These are phyloP conservation scores for Cyclina sinensis DNA, from an alignment of 1,140 invertebrate genomes.

Conservation along the genomic window DNA sequence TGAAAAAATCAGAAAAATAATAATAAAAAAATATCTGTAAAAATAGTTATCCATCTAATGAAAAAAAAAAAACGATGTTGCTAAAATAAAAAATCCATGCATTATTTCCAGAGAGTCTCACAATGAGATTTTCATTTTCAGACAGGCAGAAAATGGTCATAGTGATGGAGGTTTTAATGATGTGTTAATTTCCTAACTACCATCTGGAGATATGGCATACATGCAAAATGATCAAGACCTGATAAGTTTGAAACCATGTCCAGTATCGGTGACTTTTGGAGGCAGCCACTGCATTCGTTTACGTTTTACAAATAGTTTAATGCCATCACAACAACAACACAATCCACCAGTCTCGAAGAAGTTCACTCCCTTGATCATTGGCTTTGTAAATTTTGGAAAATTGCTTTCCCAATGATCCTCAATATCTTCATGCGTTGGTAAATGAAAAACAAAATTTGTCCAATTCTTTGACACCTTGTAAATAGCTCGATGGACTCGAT, in stretches of 20 bases:
- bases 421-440: constrained; percentile 82
- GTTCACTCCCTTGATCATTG: constrained; percentile 80
- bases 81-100: no score
- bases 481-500: constrained; percentile 71
- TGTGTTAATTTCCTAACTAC: no score
- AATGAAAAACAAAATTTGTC: constrained; percentile 84
- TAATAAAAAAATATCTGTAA: no score
- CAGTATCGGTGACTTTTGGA: constrained; percentile 84
- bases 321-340: constrained; percentile 81
- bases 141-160: no score
- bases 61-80: no score
- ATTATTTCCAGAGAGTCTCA: no score
- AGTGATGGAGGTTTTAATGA: no score
- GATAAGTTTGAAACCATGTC: constrained; percentile 85
- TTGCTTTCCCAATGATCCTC: constrained; percentile 82
- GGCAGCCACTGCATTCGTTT: constrained; percentile 84
- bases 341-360: constrained; percentile 75
- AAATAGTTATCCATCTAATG: no score
- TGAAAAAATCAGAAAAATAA: no score
- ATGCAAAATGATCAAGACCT: constrained; percentile 68
- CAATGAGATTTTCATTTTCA: no score
- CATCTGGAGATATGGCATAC: no score
- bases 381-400: constrained; percentile 81
- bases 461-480: constrained; percentile 82
- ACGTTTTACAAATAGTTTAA: constrained; percentile 80